Evolutionary conservation across 2,113 vertebrate species (phyloP).

Genomic region (Chaetops frenatus): DNA sequence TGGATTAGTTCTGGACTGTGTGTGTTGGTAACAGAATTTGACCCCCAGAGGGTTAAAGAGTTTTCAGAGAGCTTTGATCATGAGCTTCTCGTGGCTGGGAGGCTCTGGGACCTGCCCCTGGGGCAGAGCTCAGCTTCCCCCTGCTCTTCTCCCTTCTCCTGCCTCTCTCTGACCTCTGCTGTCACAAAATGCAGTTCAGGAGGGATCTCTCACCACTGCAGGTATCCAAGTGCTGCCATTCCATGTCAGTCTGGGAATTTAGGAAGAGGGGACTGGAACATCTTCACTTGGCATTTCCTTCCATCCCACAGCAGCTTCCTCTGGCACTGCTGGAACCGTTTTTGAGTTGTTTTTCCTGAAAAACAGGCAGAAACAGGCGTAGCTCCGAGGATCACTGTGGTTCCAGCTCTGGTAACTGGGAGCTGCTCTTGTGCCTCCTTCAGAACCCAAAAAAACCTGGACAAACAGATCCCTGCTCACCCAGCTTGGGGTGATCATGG

Average conservation of each 20-base stretch:
- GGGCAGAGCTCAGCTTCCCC: neutral
- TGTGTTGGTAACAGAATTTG: neutral
- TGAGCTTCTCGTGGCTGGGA: neutral
- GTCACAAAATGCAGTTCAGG: neutral
- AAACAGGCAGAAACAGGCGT: neutral
- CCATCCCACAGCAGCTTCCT: neutral
- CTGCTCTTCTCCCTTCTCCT: neutral
- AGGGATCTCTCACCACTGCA: neutral
- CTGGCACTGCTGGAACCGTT: neutral
- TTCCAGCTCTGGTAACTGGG: neutral
- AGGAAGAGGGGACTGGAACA: neutral
- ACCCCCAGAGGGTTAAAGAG: neutral
- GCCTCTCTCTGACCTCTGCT: neutral
- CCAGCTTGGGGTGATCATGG: neutral
- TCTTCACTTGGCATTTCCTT: neutral
- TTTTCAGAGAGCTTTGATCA: neutral
- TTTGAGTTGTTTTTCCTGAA: neutral
- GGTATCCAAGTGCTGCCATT: neutral
- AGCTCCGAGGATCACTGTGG: neutral
- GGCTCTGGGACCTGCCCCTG: neutral
- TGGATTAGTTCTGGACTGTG: neutral
- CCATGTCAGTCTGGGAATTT: neutral
- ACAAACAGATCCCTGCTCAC: fast-evolving
- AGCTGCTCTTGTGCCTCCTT: neutral
- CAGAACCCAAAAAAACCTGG: neutral